These are phyloP conservation scores for Drosophila yooni DNA, from an alignment of 2,888 invertebrate species.

Conservation along the genomic window DNA sequence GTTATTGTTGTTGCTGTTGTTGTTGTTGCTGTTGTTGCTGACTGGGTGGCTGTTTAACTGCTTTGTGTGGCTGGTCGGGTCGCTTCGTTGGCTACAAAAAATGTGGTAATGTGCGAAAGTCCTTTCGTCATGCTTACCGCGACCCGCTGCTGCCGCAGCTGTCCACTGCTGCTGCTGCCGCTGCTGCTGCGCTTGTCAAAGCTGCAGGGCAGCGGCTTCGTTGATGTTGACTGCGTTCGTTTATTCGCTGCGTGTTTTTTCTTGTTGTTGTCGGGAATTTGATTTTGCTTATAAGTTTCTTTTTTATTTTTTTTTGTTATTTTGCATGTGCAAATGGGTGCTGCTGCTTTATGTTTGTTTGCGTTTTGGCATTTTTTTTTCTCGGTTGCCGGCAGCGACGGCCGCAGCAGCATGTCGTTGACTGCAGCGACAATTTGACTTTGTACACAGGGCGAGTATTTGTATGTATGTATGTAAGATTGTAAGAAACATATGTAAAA, in stretches of 20 bases:
- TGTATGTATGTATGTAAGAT: constrained; percentile 1
- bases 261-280: constrained; percentile 63
- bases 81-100: constrained; percentile 67
- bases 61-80: constrained; percentile 54
- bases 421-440: constrained; percentile 55
- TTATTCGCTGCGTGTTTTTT: constrained; percentile 44
- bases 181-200: constrained; percentile 56
- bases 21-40: constrained; percentile 50
- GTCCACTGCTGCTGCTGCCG: constrained; percentile 28
- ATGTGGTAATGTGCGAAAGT: constrained; percentile 83
- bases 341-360: constrained; percentile 69
- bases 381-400: constrained; percentile 60
- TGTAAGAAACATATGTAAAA: not conserved
- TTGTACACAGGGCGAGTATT: constrained; percentile 40
- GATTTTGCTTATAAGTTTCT: constrained; percentile 67
- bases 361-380: constrained; percentile 49
- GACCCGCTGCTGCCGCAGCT: constrained; percentile 13
- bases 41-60: constrained; percentile 73
- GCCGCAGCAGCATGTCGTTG: constrained; percentile 11
- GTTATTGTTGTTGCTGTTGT: constrained; percentile 29
- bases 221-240: constrained; percentile 40
- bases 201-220: constrained; percentile 53
- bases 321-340: constrained; percentile 62
- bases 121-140: constrained; percentile 81
- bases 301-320: constrained; percentile 29